Evolutionary conservation across 2,113 vertebrate species (phyloP).

Genomic region (Columba livia): DNA sequence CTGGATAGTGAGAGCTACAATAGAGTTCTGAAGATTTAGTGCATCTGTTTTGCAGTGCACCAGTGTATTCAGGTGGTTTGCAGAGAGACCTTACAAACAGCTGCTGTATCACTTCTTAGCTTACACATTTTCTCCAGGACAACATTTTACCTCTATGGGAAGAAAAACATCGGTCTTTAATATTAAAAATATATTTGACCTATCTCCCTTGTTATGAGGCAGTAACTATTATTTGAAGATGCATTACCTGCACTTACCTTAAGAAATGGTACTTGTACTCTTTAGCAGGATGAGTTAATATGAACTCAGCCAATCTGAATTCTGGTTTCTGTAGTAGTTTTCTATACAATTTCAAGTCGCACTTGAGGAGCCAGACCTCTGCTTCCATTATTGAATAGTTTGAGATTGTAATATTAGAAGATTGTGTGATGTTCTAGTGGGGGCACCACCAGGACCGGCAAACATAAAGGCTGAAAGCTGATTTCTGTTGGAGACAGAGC

Average conservation of each 20-base stretch:
- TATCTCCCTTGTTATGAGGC: background rate
- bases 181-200: background rate
- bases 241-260: background rate
- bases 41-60: background rate
- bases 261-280: background rate
- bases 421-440: rapidly evolving
- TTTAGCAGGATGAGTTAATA: background rate
- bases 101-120: background rate
- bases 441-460: background rate
- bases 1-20: background rate
- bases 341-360: background rate
- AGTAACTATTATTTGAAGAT: background rate
- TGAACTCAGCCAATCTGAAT: background rate
- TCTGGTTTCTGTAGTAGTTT: background rate
- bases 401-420: background rate
- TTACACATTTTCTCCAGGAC: background rate
- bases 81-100: background rate
- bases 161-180: background rate
- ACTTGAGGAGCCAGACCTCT: background rate
- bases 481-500: background rate
- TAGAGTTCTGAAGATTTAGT: background rate
- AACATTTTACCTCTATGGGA: background rate
- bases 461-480: background rate
- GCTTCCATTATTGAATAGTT: background rate
- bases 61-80: background rate